Conservation (phyloP, 2,113 vertebrate species). For the Laticauda colubrina region DNA sequence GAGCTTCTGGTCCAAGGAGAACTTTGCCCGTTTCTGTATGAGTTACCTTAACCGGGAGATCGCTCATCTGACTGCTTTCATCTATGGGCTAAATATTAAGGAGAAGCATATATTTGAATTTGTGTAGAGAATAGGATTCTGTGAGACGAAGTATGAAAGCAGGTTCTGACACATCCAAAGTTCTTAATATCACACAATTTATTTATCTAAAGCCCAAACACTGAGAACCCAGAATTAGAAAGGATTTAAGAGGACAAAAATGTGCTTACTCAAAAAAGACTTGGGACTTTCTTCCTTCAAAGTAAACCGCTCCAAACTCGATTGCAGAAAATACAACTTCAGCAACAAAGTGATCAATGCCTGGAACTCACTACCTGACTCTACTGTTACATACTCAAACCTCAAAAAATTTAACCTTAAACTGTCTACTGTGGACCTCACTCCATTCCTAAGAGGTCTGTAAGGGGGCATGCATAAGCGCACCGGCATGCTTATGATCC, state of each 20-base stretch:
- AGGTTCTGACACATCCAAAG: not conserved
- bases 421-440: too few species aligned
- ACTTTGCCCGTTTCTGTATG: constrained; percentile 96
- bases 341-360: too few species aligned
- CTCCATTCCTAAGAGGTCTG: too few species aligned
- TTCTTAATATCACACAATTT: not conserved
- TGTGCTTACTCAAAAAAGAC: not conserved
- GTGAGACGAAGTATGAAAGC: not conserved
- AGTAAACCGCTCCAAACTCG: too few species aligned
- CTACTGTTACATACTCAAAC: too few species aligned
- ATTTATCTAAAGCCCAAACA: not conserved
- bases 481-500: too few species aligned
- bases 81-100: constrained; percentile 83
- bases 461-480: too few species aligned
- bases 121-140: not conserved
- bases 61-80: constrained; percentile 98
- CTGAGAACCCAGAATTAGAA: not conserved
- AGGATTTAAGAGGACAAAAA: not conserved
- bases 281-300: too few species aligned
- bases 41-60: constrained; percentile 96
- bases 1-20: constrained; percentile 92
- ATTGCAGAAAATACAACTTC: too few species aligned
- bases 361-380: too few species aligned
- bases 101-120: not conserved
- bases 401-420: too few species aligned